Conservation (phyloP, 2,113 vertebrate species). For the Tyto alba region DNA sequence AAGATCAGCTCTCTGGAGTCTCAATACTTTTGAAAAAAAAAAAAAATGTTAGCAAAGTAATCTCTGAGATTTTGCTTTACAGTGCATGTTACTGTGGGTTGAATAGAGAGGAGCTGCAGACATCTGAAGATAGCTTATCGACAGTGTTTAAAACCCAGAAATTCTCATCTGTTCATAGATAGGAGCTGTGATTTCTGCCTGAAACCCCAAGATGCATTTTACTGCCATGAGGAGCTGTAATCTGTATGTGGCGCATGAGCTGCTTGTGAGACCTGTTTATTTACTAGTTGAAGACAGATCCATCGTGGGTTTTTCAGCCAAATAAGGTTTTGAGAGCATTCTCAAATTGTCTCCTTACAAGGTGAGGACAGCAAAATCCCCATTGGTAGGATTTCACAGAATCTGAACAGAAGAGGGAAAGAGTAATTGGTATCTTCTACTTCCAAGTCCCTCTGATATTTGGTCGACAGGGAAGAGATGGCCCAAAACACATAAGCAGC, state of each 20-base stretch:
- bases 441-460: not conserved
- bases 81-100: not conserved
- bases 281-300: not conserved
- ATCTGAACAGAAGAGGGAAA: not conserved
- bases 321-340: not conserved
- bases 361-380: not conserved
- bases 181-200: not conserved
- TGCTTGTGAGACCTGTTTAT: not conserved
- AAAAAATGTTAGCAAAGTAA: not conserved
- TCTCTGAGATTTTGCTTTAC: not conserved
- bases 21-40: not conserved
- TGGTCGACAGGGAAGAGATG: not conserved
- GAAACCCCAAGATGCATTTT: not conserved
- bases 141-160: not conserved
- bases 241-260: rapidly evolving
- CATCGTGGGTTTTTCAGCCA: rapidly evolving
- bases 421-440: not conserved
- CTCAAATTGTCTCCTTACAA: not conserved
- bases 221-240: not conserved
- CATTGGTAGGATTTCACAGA: not conserved
- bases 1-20: not conserved
- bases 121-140: not conserved
- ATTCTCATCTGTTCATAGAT: not conserved
- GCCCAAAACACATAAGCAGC: not conserved
- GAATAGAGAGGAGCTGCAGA: not conserved